These are phyloP conservation scores for Neoseiulus cucumeris DNA, from an alignment of 1,140 invertebrate genomes.

Conservation along the genomic window DNA sequence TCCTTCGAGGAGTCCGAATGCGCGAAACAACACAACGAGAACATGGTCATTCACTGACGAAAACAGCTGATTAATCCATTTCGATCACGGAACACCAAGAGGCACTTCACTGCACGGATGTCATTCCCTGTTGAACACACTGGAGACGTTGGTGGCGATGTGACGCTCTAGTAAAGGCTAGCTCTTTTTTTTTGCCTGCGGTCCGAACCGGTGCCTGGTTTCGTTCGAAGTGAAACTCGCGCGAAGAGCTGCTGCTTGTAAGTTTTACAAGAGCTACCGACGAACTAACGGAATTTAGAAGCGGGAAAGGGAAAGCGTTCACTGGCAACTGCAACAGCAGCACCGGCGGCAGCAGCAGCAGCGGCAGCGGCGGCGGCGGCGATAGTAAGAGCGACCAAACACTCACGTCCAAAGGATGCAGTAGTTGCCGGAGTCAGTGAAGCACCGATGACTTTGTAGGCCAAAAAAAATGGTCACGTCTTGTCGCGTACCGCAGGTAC, in stretches of 20 bases:
- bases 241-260: not conserved
- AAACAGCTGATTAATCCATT: too few species aligned
- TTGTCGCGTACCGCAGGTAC: too few species aligned
- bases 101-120: too few species aligned
- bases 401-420: not conserved
- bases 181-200: too few species aligned
- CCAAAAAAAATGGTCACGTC: not conserved
- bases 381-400: not conserved
- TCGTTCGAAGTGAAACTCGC: not conserved
- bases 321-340: not conserved
- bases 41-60: not conserved
- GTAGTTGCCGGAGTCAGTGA: not conserved
- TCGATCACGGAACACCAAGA: too few species aligned
- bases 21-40: slow-evolving; percentile 1
- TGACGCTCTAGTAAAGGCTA: too few species aligned
- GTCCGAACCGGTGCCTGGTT: not conserved
- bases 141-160: too few species aligned
- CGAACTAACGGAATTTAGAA: slow-evolving; percentile 5
- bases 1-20: not conserved
- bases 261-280: not conserved
- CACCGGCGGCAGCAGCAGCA: not conserved
- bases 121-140: too few species aligned
- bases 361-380: not conserved
- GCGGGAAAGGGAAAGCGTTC: not conserved
- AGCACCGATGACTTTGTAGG: slow-evolving; percentile 9